These are phyloP conservation scores for Podiceps cristatus DNA, from an alignment of 2,113 vertebrate genomes.

Conservation along the genomic window DNA sequence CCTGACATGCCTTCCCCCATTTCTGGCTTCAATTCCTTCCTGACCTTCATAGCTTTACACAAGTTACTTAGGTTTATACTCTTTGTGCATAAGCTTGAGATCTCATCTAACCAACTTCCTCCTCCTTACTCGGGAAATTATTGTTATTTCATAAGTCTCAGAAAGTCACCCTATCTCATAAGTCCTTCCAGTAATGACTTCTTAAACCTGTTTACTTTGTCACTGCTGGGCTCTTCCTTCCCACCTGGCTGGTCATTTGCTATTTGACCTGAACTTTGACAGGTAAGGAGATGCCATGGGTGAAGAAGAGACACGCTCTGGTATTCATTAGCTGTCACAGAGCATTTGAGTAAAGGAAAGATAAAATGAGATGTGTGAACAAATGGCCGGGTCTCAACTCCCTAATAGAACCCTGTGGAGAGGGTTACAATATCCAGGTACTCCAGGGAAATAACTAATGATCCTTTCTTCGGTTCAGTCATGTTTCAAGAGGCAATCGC, in stretches of 20 bases:
- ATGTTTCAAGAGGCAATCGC: constrained; percentile 54
- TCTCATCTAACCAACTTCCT: not conserved
- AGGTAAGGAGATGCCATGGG: not conserved
- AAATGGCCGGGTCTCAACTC: constrained; percentile 41
- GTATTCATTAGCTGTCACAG: not conserved
- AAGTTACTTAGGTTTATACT: not conserved
- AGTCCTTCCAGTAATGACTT: not conserved
- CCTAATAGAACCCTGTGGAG: constrained; percentile 44
- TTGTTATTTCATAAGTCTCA: not conserved
- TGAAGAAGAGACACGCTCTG: not conserved
- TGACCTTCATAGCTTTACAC: not conserved
- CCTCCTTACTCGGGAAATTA: not conserved
- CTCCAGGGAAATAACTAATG: constrained; percentile 64
- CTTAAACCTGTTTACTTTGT: not conserved
- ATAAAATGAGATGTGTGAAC: constrained; percentile 25
- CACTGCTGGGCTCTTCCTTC: not conserved
- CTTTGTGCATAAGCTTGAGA: not conserved
- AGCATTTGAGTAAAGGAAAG: not conserved
- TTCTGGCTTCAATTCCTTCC: not conserved
- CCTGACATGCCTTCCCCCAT: not conserved
- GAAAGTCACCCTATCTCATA: not conserved
- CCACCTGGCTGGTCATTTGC: not conserved
- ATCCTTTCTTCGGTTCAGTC: constrained; percentile 48
- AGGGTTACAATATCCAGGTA: constrained; percentile 37
- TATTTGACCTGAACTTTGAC: not conserved